A percentile compares a stretch with the other conserved stretches of the same genome.
phyloP scores from a whole-genome alignment of 2,888 invertebrate genomes.

The Caenorhabditis drosophilae region DNA sequence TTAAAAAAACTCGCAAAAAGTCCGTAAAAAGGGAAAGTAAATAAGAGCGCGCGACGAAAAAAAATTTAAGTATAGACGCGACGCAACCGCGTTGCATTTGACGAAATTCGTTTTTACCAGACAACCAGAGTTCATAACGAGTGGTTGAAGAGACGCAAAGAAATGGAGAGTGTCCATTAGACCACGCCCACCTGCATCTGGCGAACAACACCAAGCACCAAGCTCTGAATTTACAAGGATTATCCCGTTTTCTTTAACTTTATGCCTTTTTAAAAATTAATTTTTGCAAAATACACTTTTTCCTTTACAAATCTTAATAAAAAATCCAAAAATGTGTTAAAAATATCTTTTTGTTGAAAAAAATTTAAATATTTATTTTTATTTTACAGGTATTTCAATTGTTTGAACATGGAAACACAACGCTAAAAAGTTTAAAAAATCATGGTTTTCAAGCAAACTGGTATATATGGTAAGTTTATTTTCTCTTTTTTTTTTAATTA shows the following conservation, averaged over 20 bases:
- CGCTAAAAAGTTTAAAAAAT: neutral
- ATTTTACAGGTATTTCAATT: too few relatives aligned
- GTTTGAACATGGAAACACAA: too few relatives aligned
- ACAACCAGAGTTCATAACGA: neutral
- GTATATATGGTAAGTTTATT: neutral
- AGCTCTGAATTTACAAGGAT: neutral
- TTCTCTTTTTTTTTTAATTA: too few relatives aligned
- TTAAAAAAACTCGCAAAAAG: slow-evolving; percentile 10
- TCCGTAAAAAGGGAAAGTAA: slow-evolving; percentile 3
- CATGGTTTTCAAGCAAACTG: neutral
- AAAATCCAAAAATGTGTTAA: too few relatives aligned
- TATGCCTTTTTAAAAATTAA: too few relatives aligned
- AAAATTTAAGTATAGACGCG: slow-evolving; percentile 19
- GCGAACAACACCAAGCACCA: too few relatives aligned
- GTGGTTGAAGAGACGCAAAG: slow-evolving; percentile 16
- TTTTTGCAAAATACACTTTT: too few relatives aligned
- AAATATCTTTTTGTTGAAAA: too few relatives aligned
- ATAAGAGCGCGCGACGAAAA: slow-evolving; percentile 4
- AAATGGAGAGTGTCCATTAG: slow-evolving; percentile 15
- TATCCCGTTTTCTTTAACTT: too few relatives aligned
- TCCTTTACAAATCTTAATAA: too few relatives aligned
- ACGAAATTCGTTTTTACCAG: slow-evolving; percentile 17
- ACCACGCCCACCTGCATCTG: slow-evolving; percentile 15
- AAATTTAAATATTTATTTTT: too few relatives aligned
- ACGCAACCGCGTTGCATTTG: slow-evolving; percentile 26